These are phyloP conservation scores for Exephanes ischioxanthus DNA, from an alignment of 2,888 invertebrate genomes.

Conservation along the genomic window DNA sequence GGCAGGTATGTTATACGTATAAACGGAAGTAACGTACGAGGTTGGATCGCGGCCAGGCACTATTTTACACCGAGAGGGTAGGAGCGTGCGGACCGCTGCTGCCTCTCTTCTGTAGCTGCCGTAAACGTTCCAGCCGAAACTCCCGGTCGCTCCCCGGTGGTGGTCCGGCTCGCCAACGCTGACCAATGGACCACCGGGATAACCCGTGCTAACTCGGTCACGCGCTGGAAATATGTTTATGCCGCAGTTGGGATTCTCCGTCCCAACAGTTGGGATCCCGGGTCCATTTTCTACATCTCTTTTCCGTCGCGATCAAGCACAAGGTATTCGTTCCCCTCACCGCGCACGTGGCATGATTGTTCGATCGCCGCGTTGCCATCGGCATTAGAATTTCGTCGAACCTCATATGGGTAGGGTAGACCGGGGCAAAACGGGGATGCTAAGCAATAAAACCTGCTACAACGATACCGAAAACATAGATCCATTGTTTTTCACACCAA, in stretches of 20 bases:
- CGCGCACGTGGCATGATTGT: neutral
- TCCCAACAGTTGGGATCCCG: constrained; percentile 44
- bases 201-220: constrained; percentile 80
- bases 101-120: constrained; percentile 38
- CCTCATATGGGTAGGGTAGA: neutral
- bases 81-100: constrained; percentile 74
- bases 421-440: too few species aligned
- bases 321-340: constrained; percentile 20
- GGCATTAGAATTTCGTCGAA: neutral
- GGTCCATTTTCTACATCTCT: constrained; percentile 19
- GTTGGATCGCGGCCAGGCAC: constrained; percentile 82
- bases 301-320: constrained; percentile 17
- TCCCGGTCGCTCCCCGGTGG: constrained; percentile 68
- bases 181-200: constrained; percentile 82
- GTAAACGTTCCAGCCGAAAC: constrained; percentile 44
- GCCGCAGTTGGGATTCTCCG: constrained; percentile 66
- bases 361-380: constrained; percentile 10
- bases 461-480: too few species aligned
- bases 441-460: too few species aligned
- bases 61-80: constrained; percentile 79
- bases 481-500: too few species aligned
- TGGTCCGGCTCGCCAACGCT: constrained; percentile 75
- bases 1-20: constrained; percentile 81
- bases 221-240: constrained; percentile 82
- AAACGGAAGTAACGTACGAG: constrained; percentile 82